Evolutionary conservation across 2,113 vertebrate species (phyloP).

Genomic region (Tonatia bakeri): DNA sequence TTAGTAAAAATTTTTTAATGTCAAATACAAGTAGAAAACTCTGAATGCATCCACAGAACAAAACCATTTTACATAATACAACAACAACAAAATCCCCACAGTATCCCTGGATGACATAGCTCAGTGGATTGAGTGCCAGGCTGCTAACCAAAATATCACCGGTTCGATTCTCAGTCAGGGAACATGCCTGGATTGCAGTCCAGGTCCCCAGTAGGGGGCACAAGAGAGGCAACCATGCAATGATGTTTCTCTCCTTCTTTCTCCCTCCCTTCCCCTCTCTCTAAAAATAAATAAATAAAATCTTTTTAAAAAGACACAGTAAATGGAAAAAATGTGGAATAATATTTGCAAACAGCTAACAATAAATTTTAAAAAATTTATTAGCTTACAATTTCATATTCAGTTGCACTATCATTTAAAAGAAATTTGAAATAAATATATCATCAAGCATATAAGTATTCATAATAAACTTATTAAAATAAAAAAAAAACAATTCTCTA

Average conservation of each 20-base stretch:
- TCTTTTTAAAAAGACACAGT: too few relatives aligned
- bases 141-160: too few relatives aligned
- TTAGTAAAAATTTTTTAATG: background rate
- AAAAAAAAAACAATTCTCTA: background rate
- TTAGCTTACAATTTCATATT: background rate
- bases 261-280: too few relatives aligned
- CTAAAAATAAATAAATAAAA: too few relatives aligned
- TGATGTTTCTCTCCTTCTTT: too few relatives aligned
- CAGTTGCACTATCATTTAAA: background rate
- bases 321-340: background rate
- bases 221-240: too few relatives aligned
- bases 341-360: background rate
- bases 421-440: background rate
- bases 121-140: too few relatives aligned
- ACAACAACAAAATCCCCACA: background rate
- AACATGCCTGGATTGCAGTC: too few relatives aligned
- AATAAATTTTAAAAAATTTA: background rate
- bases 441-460: background rate
- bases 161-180: too few relatives aligned
- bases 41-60: background rate
- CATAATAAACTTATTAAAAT: background rate
- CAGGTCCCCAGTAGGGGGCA: too few relatives aligned
- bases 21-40: background rate
- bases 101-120: too few relatives aligned
- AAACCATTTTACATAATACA: background rate